Conservation (phyloP, 2,113 vertebrate species). For the Seriola rivoliana region DNA sequence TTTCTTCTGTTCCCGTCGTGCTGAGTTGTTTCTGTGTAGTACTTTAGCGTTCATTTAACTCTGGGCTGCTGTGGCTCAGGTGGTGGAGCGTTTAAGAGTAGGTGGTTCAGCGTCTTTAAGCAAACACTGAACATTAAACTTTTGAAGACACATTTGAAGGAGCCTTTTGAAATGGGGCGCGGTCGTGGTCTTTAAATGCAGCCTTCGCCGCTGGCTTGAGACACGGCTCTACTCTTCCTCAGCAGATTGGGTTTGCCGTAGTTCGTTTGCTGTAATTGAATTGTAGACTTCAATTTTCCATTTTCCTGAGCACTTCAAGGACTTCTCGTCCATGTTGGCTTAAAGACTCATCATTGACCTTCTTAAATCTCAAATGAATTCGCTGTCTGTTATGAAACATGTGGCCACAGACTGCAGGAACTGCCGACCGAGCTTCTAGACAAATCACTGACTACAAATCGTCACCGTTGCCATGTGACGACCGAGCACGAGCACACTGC, state of each 20-base stretch:
- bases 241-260: background rate
- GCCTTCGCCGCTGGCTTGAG: no score
- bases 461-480: constrained; percentile 25
- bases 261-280: background rate
- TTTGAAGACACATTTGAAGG: no score
- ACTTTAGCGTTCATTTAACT: background rate
- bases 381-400: background rate
- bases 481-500: background rate
- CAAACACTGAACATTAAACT: no score
- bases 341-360: background rate
- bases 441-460: background rate
- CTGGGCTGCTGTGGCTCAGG: background rate
- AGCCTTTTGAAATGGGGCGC: no score
- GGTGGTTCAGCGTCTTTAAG: no score
- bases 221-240: no score
- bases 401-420: background rate
- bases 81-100: background rate
- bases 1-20: no score
- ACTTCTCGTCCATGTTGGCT: background rate
- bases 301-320: no score
- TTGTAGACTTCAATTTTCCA: background rate
- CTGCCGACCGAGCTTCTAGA: background rate
- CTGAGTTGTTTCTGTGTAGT: background rate
- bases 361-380: background rate
- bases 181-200: no score